Percentiles rank a stretch among this genome's conserved stretches.
phyloP scores from a whole-genome alignment of 2,888 invertebrate genomes.

The Zootermopsis nevadensis region DNA sequence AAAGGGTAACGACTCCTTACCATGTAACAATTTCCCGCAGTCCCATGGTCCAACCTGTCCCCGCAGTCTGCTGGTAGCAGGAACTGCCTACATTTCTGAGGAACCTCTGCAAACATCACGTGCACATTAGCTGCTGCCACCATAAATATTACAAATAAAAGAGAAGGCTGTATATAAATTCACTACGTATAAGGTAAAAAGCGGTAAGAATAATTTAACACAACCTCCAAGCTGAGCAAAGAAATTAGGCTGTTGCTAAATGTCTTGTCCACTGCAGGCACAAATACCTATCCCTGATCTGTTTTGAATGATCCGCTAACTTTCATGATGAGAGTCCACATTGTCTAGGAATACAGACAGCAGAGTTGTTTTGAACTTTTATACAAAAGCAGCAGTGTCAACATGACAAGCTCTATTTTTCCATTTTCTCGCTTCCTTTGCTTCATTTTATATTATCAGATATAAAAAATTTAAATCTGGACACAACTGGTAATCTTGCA shows the following conservation, averaged over 20 bases:
- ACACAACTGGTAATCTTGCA: too few species aligned
- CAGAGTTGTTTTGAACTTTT: too few species aligned
- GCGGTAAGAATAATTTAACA: slow-evolving; percentile 23
- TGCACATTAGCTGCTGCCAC: slow-evolving; percentile 13
- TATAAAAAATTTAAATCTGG: too few species aligned
- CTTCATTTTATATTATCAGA: too few species aligned
- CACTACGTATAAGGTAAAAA: background rate
- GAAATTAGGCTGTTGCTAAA: background rate
- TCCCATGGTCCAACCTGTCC: slow-evolving; percentile 44
- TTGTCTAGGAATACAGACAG: too few species aligned
- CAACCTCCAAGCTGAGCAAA: slow-evolving; percentile 37
- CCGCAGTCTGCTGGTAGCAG: background rate
- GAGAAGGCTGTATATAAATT: background rate
- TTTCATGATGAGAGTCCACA: too few species aligned
- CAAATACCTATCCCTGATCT: background rate
- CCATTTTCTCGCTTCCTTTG: too few species aligned
- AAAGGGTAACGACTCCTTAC: slow-evolving; percentile 51
- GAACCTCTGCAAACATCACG: slow-evolving; percentile 12
- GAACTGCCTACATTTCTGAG: slow-evolving; percentile 28
- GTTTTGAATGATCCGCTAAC: too few species aligned
- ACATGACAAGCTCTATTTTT: too few species aligned
- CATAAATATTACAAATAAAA: background rate
- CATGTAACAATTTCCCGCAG: slow-evolving; percentile 57
- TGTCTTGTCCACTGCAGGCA: slow-evolving; percentile 12
- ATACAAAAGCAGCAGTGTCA: too few species aligned